phyloP scores from a whole-genome alignment of 2,797 vertebrate genomes.

The Carcharodon carcharias region DNA sequence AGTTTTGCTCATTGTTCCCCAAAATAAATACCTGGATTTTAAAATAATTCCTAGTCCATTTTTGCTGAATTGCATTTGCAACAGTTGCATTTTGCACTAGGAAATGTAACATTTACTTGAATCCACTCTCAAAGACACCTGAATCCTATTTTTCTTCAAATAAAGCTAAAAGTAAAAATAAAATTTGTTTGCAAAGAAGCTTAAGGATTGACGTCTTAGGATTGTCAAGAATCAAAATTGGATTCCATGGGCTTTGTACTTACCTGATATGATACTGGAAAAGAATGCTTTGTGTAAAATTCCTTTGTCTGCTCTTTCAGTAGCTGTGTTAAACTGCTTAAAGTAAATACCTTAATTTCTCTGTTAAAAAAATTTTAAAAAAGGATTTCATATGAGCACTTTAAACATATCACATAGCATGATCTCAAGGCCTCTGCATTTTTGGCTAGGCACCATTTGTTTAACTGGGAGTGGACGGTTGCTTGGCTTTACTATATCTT shows the following conservation, averaged over 20 bases:
- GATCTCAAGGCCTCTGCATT: background rate
- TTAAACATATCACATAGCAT: background rate
- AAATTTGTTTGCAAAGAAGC: background rate
- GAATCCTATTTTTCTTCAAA: too few relatives aligned
- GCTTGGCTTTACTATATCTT: background rate
- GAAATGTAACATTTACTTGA: background rate
- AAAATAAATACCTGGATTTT: background rate
- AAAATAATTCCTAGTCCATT: background rate
- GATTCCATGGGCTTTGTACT: background rate
- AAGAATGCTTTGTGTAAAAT: background rate
- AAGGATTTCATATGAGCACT: background rate
- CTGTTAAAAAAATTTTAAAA: background rate
- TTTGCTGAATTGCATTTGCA: background rate
- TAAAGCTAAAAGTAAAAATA: background rate
- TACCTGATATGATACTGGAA: background rate
- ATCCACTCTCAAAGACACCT: background rate
- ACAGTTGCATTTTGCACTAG: background rate
- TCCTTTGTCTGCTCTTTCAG: background rate
- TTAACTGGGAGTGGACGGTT: background rate
- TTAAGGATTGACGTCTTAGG: background rate
- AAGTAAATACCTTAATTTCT: background rate
- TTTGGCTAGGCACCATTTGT: background rate
- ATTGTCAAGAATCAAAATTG: background rate
- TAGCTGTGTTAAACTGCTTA: background rate
- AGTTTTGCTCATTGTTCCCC: background rate